phyloP scores from a whole-genome alignment of 2,888 invertebrate genomes.

The Erynnis tages region DNA sequence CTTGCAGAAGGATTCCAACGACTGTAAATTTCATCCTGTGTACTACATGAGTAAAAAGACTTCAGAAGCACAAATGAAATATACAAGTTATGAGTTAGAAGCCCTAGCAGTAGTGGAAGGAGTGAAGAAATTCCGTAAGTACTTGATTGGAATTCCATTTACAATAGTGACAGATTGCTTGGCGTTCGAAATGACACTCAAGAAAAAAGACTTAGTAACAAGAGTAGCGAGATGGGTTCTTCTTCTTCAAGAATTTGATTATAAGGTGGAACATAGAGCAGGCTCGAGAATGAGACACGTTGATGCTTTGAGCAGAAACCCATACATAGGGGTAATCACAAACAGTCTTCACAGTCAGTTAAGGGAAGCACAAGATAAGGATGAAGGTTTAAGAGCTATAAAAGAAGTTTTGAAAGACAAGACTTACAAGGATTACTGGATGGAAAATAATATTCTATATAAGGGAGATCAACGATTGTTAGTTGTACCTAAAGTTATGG shows the following conservation, averaged over 20 bases:
- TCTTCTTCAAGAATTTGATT: conserved; percentile 36
- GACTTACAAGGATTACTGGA: no score
- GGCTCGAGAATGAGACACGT: conserved; percentile 35
- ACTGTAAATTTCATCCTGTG: neutral
- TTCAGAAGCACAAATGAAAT: neutral
- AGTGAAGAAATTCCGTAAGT: conserved; percentile 30
- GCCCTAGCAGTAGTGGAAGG: neutral
- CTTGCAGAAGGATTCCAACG: neutral
- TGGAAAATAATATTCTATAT: no score
- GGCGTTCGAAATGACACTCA: conserved; percentile 36
- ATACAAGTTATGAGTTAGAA: neutral
- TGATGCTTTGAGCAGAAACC: conserved; percentile 35
- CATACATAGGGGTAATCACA: no score
- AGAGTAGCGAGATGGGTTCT: conserved; percentile 38
- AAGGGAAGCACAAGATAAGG: no score
- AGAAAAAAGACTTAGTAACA: conserved; percentile 38
- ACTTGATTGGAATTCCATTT: conserved; percentile 34
- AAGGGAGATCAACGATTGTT: no score
- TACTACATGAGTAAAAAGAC: neutral
- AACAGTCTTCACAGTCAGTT: no score
- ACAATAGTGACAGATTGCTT: conserved; percentile 37
- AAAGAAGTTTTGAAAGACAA: no score
- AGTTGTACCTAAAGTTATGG: no score
- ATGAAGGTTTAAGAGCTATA: no score
- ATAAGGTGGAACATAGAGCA: conserved; percentile 36